Evolutionary conservation across 2,113 vertebrate species (phyloP).

Genomic region (Procavia capensis): DNA sequence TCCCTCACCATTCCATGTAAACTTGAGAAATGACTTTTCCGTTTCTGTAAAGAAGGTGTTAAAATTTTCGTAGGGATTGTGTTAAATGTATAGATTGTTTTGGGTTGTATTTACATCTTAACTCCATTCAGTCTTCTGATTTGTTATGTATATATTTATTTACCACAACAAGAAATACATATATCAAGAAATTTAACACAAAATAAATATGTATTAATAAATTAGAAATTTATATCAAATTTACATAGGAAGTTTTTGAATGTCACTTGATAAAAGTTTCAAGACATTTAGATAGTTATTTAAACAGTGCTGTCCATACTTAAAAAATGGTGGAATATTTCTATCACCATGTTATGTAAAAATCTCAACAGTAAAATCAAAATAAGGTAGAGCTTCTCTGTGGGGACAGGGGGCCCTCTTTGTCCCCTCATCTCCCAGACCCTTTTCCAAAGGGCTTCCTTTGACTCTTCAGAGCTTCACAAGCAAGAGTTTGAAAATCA

Average conservation of each 20-base stretch:
- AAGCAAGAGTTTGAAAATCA: background rate
- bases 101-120: background rate
- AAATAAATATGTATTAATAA: background rate
- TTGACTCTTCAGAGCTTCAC: background rate
- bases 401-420: background rate
- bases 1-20: background rate
- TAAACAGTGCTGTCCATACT: background rate
- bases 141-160: background rate
- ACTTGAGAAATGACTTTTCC: background rate
- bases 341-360: background rate
- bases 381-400: background rate
- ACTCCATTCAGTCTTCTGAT: background rate
- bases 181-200: background rate
- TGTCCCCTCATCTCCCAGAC: background rate
- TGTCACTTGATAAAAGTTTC: background rate
- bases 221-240: background rate
- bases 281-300: conserved; percentile 13
- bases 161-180: background rate
- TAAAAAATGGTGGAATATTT: background rate
- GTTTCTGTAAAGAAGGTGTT: background rate
- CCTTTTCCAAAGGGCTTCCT: background rate
- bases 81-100: background rate
- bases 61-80: background rate
- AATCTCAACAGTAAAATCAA: background rate
- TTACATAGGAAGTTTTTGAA: background rate